Conservation (phyloP, 2,113 vertebrate species). For the Anhinga anhinga region DNA sequence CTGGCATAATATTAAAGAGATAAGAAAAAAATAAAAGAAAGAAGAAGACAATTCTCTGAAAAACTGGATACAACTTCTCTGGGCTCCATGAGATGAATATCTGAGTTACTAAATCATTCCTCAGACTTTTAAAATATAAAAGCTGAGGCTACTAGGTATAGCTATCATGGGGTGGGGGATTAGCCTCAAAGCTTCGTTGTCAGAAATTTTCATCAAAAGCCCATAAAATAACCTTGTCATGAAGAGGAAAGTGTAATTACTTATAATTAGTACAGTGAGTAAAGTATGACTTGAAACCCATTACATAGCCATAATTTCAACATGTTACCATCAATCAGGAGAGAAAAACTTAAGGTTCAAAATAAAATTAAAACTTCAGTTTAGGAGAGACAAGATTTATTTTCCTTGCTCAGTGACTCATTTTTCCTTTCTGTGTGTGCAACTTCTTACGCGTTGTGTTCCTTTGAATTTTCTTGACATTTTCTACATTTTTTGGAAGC, state of each 20-base stretch:
- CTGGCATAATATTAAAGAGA: neutral
- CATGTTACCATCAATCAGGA: conserved; percentile 19
- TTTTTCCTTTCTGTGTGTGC: neutral
- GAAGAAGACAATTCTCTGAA: neutral
- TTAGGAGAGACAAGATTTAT: neutral
- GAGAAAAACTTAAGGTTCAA: conserved; percentile 13
- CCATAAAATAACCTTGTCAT: conserved; percentile 41
- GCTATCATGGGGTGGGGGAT: neutral
- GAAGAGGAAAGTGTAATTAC: conserved; percentile 53
- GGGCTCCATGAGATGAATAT: neutral
- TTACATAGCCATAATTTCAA: conserved; percentile 24
- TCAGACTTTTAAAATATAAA: neutral
- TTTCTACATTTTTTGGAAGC: neutral
- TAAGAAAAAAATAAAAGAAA: neutral
- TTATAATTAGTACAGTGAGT: conserved; percentile 35
- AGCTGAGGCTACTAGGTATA: neutral
- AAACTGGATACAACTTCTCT: neutral
- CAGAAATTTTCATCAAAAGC: conserved; percentile 45
- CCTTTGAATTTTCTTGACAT: neutral
- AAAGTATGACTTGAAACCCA: conserved; percentile 36
- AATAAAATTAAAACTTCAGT: conserved; percentile 21
- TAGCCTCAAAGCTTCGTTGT: neutral
- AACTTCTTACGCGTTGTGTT: neutral
- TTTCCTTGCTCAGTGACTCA: neutral
- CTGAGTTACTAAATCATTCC: neutral